phyloP scores from a whole-genome alignment of 2,113 vertebrate genomes.

The Lucifuga dentata region DNA sequence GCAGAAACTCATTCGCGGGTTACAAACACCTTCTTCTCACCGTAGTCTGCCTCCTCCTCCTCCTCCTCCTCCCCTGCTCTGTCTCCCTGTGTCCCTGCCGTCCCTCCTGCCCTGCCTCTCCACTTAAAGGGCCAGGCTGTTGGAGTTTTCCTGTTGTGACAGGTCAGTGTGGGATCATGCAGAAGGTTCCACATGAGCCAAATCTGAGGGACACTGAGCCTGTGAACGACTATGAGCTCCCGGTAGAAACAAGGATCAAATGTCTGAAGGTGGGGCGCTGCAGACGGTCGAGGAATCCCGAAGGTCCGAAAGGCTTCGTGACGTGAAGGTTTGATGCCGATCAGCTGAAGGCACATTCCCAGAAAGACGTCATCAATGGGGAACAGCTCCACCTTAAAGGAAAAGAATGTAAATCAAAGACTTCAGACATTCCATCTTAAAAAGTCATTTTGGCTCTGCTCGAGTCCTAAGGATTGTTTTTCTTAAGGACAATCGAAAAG shows the following conservation, averaged over 20 bases:
- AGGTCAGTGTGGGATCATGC: constrained; percentile 86
- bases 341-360: constrained; percentile 95
- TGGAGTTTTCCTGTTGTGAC: constrained; percentile 78
- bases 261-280: constrained; percentile 91
- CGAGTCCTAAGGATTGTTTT: no score
- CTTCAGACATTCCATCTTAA: no score
- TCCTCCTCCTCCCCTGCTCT: not conserved
- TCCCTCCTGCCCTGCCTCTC: constrained; percentile 36
- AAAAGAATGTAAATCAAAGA: not conserved
- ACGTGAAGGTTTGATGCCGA: constrained; percentile 86
- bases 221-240: constrained; percentile 96
- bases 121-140: constrained; percentile 80
- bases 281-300: constrained; percentile 91
- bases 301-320: constrained; percentile 97
- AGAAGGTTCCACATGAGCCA: constrained; percentile 99
- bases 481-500: no score
- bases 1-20: constrained; percentile 43
- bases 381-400: constrained; percentile 93
- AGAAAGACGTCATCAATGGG: constrained; percentile 97
- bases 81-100: not conserved
- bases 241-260: constrained; percentile 97
- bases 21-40: constrained; percentile 53
- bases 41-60: constrained; percentile 48
- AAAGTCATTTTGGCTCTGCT: no score
- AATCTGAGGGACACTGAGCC: constrained; percentile 92